Evolutionary conservation across 2,888 invertebrate species (phyloP).

Genomic region (Nowickia ferox): DNA sequence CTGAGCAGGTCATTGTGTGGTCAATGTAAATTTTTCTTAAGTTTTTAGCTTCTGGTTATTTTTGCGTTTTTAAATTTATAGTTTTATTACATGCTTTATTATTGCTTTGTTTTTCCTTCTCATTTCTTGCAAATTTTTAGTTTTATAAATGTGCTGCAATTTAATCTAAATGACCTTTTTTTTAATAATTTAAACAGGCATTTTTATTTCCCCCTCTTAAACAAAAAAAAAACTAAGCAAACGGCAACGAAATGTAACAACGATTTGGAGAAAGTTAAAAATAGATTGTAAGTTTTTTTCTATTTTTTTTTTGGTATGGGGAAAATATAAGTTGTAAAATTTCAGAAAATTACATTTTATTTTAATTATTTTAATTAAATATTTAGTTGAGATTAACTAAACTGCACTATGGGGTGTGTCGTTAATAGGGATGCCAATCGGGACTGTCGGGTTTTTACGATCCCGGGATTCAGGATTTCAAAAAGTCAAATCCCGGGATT

Average conservation of each 20-base stretch:
- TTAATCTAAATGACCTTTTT: conserved; percentile 60
- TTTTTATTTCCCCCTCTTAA: conserved; percentile 18
- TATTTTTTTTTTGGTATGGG: not conserved
- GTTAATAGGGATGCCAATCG: too few relatives aligned
- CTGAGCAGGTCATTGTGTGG: conserved; percentile 63
- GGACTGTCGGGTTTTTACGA: too few relatives aligned
- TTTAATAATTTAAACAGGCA: conserved; percentile 44
- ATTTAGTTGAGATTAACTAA: not conserved
- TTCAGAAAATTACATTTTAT: not conserved
- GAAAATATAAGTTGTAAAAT: conserved; percentile 1
- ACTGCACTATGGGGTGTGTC: not conserved
- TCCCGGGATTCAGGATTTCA: too few relatives aligned
- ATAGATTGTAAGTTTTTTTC: too few relatives aligned
- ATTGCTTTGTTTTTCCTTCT: conserved; percentile 19
- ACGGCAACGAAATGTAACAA: conserved; percentile 12
- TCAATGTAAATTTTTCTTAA: conserved; percentile 56
- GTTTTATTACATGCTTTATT: conserved; percentile 61
- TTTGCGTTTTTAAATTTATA: conserved; percentile 60
- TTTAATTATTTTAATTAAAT: not conserved
- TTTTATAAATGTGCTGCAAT: conserved; percentile 59
- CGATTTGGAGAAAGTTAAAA: conserved; percentile 39
- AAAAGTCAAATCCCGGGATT: too few relatives aligned
- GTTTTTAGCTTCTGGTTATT: conserved; percentile 70
- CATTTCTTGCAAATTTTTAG: conserved; percentile 7
- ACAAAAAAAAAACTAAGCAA: not conserved